These are phyloP conservation scores for Galleria mellonella DNA, from an alignment of 1,140 invertebrate species.

Conservation along the genomic window DNA sequence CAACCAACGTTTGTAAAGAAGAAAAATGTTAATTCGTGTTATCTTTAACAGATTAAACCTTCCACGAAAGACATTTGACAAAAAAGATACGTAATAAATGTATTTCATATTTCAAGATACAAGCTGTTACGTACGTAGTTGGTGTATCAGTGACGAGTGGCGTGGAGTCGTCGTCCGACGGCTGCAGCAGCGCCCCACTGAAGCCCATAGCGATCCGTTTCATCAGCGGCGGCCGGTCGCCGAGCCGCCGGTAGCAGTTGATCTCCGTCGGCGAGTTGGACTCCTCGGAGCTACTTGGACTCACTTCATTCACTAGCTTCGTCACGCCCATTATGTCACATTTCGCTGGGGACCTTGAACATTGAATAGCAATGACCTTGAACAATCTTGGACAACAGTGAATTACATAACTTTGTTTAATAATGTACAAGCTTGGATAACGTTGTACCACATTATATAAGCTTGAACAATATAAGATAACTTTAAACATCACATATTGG, in stretches of 20 bases:
- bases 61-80: too few relatives aligned
- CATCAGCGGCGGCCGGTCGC: slow-evolving; percentile 88
- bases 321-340: slow-evolving; percentile 57
- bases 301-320: slow-evolving; percentile 62
- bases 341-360: slow-evolving; percentile 58
- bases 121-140: slow-evolving; percentile 54
- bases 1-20: too few relatives aligned
- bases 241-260: slow-evolving; percentile 87
- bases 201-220: slow-evolving; percentile 84
- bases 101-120: too few relatives aligned
- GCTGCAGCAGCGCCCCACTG: slow-evolving; percentile 69
- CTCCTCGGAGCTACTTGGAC: slow-evolving; percentile 87
- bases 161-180: slow-evolving; percentile 70
- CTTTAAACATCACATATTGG: too few relatives aligned
- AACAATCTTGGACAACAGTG: too few relatives aligned
- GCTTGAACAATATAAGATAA: too few relatives aligned
- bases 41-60: too few relatives aligned
- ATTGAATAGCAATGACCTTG: not conserved
- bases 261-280: slow-evolving; percentile 92
- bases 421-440: too few relatives aligned
- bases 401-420: too few relatives aligned
- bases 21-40: too few relatives aligned
- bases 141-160: slow-evolving; percentile 69
- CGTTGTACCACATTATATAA: too few relatives aligned
- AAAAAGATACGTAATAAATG: too few relatives aligned